Base-by-base conservation (phyloP, 2,888 invertebrate species). In the Synanthedon formicaeformis region DNA sequence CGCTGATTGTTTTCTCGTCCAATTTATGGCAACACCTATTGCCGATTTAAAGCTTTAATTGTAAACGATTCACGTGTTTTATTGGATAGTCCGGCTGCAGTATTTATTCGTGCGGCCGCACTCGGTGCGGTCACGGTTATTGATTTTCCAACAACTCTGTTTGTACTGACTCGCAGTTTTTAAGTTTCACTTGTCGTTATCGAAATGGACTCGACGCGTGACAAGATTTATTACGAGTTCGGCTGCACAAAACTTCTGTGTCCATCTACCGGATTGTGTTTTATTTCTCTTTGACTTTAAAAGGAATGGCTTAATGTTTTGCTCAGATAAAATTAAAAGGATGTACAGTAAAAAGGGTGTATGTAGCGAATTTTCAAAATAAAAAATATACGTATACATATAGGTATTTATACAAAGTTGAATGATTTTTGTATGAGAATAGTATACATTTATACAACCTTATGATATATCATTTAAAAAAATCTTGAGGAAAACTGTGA, bases 41-140 rank as follows among this genome's bases (percentile, higher is more conserved):
- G 86, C 86, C 86, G 86, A 86, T 87, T 86, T 86, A 86, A 87
- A 81, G 86, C 81, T 81, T 86, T 86, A 87, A 87, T 87, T 86
- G 86, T 85, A 83, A 86, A 83, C 86, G 84, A 84, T 86, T 82
- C 82, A 73, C 78, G 81, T 87, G 86, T 82, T 87, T 87, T 87
- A 87, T 87, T 85, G 86, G 85, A 86, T 87, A 86, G 87, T 83
- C 82, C 65, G 69, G 57, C 54, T 41, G 52, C 76, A 68, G 76
- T 84, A 84, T 87, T 86, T 85, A 85, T 86, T 79, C 74, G 77
- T 73, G 67, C 75, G 68, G 67, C 57, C 65, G 75, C 77, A 72
- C 75, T 73, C 68, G 68, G 64, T 82, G 84, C 68, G 85, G 84
- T 81, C 77, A 69, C 75, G 71, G 71, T 78, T 83, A 86, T 85